These are phyloP conservation scores for Arctocebus calabarensis DNA, from an alignment of 2,797 vertebrate species.

Conservation along the genomic window DNA sequence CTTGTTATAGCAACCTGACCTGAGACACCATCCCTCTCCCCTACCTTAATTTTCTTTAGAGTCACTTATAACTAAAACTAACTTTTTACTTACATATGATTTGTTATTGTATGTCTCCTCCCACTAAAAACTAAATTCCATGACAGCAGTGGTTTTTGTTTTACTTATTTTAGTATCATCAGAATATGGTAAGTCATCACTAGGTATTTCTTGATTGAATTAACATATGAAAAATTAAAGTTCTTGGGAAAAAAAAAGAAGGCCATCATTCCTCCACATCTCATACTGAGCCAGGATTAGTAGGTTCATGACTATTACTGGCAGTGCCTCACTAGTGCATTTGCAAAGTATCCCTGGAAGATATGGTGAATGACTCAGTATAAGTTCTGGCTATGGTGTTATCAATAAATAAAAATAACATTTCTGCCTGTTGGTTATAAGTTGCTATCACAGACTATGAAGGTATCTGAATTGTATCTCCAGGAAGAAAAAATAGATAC, in stretches of 20 bases:
- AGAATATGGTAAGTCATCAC: not conserved
- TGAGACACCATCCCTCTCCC: not conserved
- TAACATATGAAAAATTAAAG: not conserved
- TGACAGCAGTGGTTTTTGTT: not conserved
- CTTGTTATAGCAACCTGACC: not conserved
- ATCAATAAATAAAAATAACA: not conserved
- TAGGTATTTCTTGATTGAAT: not conserved
- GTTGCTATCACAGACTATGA: not conserved
- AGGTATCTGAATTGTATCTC: not conserved
- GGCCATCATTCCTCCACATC: not conserved
- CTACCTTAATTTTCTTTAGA: not conserved
- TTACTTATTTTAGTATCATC: not conserved
- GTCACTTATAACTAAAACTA: not conserved
- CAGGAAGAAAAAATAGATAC: slow-evolving; percentile 5
- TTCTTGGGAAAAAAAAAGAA: not conserved
- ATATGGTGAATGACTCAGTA: not conserved
- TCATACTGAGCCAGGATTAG: not conserved
- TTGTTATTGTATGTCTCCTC: not conserved
- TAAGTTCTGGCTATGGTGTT: not conserved
- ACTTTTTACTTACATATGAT: not conserved
- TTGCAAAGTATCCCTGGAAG: not conserved
- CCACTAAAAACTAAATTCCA: not conserved
- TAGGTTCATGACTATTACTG: not conserved
- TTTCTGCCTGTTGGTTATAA: not conserved
- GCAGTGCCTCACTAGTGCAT: not conserved